Percentiles rank a stretch among this genome's conserved stretches.
Evolutionary conservation across 2,888 invertebrate species (phyloP).

Genomic region (Aethes cnicana): DNA sequence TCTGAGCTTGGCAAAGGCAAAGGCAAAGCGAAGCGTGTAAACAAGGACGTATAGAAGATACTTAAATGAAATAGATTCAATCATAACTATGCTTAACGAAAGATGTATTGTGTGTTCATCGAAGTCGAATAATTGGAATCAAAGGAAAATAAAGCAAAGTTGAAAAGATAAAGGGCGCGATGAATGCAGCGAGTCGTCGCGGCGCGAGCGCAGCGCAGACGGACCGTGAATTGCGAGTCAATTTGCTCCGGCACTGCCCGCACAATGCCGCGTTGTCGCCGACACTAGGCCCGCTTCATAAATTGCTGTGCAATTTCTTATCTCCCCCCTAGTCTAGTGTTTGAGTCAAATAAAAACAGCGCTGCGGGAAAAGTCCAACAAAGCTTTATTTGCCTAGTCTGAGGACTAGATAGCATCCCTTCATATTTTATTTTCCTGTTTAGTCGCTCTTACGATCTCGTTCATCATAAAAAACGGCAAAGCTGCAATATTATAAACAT

Average conservation of each 20-base stretch:
- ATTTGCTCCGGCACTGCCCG: constrained; percentile 66
- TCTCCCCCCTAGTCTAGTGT: constrained; percentile 48
- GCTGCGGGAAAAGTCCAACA: constrained; percentile 17
- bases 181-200: constrained; percentile 48
- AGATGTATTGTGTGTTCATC: too few species aligned
- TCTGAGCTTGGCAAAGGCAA: too few species aligned
- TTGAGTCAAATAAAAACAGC: constrained; percentile 52
- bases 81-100: too few species aligned
- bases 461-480: not conserved
- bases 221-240: constrained; percentile 71
- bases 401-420: not conserved
- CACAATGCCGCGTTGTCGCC: constrained; percentile 41
- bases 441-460: not conserved
- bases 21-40: too few species aligned
- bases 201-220: constrained; percentile 61
- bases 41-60: too few species aligned
- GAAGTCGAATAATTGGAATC: not conserved
- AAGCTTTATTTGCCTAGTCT: constrained; percentile 25
- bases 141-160: constrained; percentile 49
- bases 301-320: constrained; percentile 61
- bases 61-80: too few species aligned
- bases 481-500: not conserved
- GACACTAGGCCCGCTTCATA: constrained; percentile 57
- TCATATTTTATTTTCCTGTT: not conserved
- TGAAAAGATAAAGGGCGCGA: constrained; percentile 37